A percentile compares a stretch with the other conserved stretches of the same genome.
Conservation (phyloP, 2,888 invertebrate species). For the Scaptomyza polygonia region DNA sequence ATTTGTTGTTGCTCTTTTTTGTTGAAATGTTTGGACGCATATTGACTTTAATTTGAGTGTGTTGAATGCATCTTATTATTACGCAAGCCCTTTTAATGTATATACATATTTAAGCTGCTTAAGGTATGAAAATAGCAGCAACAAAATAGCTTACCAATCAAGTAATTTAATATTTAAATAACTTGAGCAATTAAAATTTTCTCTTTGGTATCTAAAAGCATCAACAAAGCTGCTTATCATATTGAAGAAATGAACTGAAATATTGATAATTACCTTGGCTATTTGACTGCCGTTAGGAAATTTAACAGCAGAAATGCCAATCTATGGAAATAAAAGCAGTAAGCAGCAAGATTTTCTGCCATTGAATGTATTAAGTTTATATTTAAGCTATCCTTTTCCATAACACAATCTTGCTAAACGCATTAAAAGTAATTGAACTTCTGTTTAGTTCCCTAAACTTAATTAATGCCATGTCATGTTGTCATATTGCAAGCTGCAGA, state of each 20-base stretch:
- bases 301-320: not conserved
- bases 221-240: slow-evolving; percentile 11
- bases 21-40: slow-evolving; percentile 34
- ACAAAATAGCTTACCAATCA: not conserved
- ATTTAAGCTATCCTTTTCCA: not conserved
- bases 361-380: not conserved
- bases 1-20: slow-evolving; percentile 18
- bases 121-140: not conserved
- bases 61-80: slow-evolving; percentile 10
- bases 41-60: slow-evolving; percentile 54
- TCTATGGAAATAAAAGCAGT: too few relatives aligned
- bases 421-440: slow-evolving; percentile 8
- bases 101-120: slow-evolving; percentile 13
- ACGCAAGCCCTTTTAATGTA: not conserved
- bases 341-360: not conserved
- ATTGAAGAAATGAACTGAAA: not conserved
- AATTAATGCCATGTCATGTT: not conserved
- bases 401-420: not conserved
- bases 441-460: not conserved
- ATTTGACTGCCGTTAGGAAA: not conserved
- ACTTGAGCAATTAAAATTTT: slow-evolving; percentile 8
- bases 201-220: not conserved
- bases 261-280: not conserved
- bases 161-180: not conserved
- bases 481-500: not conserved